Percentiles rank a stretch among this genome's conserved stretches.
phyloP scores from a whole-genome alignment of 2,888 invertebrate species.

The Scrobipalpa costella region DNA sequence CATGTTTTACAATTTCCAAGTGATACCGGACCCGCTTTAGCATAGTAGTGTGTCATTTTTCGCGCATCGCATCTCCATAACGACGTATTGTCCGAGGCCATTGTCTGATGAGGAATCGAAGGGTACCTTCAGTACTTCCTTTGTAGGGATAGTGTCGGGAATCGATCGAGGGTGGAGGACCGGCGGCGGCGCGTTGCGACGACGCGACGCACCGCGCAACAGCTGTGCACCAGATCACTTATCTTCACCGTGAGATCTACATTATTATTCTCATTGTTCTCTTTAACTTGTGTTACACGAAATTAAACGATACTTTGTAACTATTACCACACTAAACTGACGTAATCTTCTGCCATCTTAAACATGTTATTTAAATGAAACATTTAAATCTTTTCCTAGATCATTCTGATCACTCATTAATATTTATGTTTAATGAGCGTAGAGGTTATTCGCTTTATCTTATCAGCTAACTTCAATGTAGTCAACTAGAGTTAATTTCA shows the following conservation, averaged over 20 bases:
- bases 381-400: neutral
- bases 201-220: conserved; percentile 63
- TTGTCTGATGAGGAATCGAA: conserved; percentile 12
- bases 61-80: conserved; percentile 27
- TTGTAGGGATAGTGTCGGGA: conserved; percentile 20
- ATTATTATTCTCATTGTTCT: conserved; percentile 54
- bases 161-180: conserved; percentile 44
- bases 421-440: conserved; percentile 18
- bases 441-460: conserved; percentile 24
- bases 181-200: conserved; percentile 56
- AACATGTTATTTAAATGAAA: conserved; percentile 1
- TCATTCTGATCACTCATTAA: neutral
- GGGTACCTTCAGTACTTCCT: conserved; percentile 7
- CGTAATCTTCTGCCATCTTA: conserved; percentile 16
- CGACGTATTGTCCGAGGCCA: conserved; percentile 32
- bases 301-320: conserved; percentile 24
- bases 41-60: conserved; percentile 40
- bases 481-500: conserved; percentile 9
- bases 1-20: conserved; percentile 36
- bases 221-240: conserved; percentile 71
- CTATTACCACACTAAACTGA: conserved; percentile 25
- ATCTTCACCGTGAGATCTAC: conserved; percentile 76
- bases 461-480: conserved; percentile 19
- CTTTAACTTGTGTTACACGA: conserved; percentile 17
- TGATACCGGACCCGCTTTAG: conserved; percentile 37